These are phyloP conservation scores for Mantis religiosa DNA, from an alignment of 2,888 invertebrate species.

Conservation along the genomic window DNA sequence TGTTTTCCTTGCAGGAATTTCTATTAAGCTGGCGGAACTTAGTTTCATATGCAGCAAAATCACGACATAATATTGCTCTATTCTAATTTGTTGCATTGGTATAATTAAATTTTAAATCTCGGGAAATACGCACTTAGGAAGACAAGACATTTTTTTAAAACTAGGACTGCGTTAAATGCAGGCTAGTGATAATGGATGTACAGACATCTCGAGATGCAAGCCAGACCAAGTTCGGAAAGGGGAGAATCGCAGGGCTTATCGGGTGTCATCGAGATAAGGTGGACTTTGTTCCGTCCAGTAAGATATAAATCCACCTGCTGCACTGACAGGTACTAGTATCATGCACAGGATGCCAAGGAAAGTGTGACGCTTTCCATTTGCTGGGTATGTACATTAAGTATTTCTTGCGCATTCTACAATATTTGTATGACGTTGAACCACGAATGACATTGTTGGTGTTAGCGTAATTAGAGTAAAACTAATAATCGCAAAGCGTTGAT, in stretches of 20 bases:
- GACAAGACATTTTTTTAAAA: too few species aligned
- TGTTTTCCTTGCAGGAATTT: too few species aligned
- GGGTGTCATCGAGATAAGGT: not conserved
- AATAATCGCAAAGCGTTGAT: too few species aligned
- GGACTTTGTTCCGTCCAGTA: not conserved
- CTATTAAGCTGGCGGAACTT: too few species aligned
- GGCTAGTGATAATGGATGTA: too few species aligned
- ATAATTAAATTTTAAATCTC: too few species aligned
- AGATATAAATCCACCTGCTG: conserved; percentile 9
- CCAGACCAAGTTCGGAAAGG: not conserved
- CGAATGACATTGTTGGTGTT: not conserved
- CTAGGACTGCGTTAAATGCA: too few species aligned
- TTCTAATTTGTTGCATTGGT: too few species aligned
- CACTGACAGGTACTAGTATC: not conserved
- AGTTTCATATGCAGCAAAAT: too few species aligned
- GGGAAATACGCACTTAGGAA: too few species aligned
- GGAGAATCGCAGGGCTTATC: not conserved
- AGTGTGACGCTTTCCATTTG: not conserved
- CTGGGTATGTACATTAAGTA: not conserved
- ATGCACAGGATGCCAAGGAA: not conserved
- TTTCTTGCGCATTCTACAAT: not conserved
- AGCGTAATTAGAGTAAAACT: not conserved
- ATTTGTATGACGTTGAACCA: not conserved
- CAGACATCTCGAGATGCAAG: not conserved
- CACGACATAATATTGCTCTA: too few species aligned